Evolutionary conservation across 2,113 vertebrate genomes (phyloP).

Genomic region (Bothrops jararaca): DNA sequence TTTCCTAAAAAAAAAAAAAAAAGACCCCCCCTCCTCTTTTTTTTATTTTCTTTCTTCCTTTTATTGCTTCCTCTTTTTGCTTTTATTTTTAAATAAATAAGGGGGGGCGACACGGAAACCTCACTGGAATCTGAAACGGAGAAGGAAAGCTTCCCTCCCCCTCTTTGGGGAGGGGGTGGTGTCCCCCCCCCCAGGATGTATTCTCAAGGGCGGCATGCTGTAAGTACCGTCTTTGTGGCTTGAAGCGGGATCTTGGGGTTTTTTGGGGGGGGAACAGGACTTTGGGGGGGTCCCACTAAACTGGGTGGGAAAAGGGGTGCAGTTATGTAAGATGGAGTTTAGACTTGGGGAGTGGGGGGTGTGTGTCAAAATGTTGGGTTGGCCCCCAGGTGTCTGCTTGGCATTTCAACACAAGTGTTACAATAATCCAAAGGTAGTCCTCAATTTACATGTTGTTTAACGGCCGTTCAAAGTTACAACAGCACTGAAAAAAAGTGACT

Average conservation of each 20-base stretch:
- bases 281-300: background rate
- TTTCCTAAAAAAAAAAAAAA: background rate
- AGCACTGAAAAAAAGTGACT: background rate
- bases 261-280: background rate
- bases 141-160: background rate
- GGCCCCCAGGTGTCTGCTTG: background rate
- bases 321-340: background rate
- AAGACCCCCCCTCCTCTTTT: background rate
- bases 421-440: background rate
- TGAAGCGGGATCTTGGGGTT: background rate
- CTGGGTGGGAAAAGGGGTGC: background rate
- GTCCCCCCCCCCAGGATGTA: conserved; percentile 54
- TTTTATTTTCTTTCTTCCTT: background rate
- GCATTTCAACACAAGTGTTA: background rate
- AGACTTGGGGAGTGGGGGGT: background rate
- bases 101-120: background rate
- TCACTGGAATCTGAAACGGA: background rate
- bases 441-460: background rate
- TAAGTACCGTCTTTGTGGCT: conserved; percentile 33
- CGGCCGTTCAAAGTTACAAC: no score
- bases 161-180: background rate
- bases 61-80: no score
- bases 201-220: conserved; percentile 66
- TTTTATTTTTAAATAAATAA: background rate
- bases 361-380: background rate